Evolutionary conservation across 2,797 vertebrate species (phyloP).

Genomic region (Propithecus deckenii): DNA sequence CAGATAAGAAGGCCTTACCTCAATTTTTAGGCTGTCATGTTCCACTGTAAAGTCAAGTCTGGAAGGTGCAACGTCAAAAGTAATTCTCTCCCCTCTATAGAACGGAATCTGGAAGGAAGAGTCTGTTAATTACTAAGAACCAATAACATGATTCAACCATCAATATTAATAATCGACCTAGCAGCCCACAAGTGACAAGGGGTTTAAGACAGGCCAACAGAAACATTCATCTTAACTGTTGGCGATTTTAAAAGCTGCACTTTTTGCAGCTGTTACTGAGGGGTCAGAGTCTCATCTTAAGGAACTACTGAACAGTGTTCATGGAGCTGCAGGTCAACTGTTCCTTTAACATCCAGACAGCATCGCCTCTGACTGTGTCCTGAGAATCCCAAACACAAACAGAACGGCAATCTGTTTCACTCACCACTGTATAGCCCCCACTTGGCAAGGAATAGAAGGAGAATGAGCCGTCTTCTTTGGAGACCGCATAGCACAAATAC

Average conservation of each 20-base stretch:
- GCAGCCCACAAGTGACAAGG: background rate
- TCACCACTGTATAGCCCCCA: slow-evolving; percentile 95
- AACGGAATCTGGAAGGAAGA: slow-evolving; percentile 92
- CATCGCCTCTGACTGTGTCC: fast-evolving
- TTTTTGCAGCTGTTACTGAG: background rate
- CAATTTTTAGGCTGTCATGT: slow-evolving; percentile 93
- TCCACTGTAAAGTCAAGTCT: slow-evolving; percentile 94
- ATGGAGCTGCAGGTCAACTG: background rate
- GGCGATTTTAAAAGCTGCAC: background rate
- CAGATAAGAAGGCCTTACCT: slow-evolving; percentile 85
- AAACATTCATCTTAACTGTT: background rate
- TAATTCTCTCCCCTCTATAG: slow-evolving; percentile 98
- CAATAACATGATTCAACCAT: background rate
- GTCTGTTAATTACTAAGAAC: background rate
- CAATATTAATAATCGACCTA: background rate
- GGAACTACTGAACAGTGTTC: background rate
- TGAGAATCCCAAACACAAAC: background rate
- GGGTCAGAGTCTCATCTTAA: background rate
- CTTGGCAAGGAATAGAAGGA: slow-evolving; percentile 94
- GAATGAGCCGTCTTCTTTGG: slow-evolving; percentile 94
- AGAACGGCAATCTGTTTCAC: fast-evolving
- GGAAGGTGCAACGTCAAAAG: slow-evolving; percentile 97
- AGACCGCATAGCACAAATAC: slow-evolving; percentile 94
- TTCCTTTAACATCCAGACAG: background rate
- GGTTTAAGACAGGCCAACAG: background rate